Evolutionary conservation across 2,113 vertebrate genomes (phyloP).

Genomic region (Sinocyclocheilus maitianheensis): DNA sequence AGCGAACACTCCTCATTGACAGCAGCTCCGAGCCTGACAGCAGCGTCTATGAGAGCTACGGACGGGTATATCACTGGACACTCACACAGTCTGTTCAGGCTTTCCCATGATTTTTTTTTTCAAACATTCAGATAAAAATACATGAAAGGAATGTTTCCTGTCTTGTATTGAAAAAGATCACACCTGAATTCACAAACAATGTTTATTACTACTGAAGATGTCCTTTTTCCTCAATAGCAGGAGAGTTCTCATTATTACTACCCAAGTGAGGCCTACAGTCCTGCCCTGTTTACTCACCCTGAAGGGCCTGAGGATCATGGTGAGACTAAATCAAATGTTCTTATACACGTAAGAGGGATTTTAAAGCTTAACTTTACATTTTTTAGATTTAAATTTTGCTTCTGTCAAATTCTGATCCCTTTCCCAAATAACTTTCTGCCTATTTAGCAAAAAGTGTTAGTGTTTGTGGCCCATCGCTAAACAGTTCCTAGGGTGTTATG

Average conservation of each 20-base stretch:
- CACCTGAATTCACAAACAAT: not conserved
- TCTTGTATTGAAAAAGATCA: not conserved
- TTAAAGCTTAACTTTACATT: not conserved
- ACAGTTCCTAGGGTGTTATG: too few species aligned
- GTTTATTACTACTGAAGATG: not conserved
- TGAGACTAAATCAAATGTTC: constrained; percentile 44
- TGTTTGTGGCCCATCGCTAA: not conserved
- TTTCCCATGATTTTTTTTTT: not conserved
- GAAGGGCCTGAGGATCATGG: constrained; percentile 65
- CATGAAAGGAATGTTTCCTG: not conserved
- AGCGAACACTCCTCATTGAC: constrained; percentile 74
- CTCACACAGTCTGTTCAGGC: not conserved
- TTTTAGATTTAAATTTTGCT: not conserved
- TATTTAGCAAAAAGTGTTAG: not conserved
- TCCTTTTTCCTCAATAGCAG: constrained; percentile 59
- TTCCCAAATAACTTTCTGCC: not conserved
- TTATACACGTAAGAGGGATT: not conserved
- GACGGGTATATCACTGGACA: constrained; percentile 61
- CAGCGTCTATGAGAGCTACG: constrained; percentile 70
- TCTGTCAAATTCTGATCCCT: not conserved
- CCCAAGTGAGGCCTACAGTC: constrained; percentile 64
- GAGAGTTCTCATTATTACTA: constrained; percentile 72
- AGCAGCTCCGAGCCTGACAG: constrained; percentile 72
- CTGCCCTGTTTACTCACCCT: constrained; percentile 63
- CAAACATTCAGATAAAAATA: not conserved